Evolutionary conservation across 2,113 vertebrate species (phyloP), one percentile per base, ranked within the genome.

Genomic region (Hippocampus comes): DNA sequence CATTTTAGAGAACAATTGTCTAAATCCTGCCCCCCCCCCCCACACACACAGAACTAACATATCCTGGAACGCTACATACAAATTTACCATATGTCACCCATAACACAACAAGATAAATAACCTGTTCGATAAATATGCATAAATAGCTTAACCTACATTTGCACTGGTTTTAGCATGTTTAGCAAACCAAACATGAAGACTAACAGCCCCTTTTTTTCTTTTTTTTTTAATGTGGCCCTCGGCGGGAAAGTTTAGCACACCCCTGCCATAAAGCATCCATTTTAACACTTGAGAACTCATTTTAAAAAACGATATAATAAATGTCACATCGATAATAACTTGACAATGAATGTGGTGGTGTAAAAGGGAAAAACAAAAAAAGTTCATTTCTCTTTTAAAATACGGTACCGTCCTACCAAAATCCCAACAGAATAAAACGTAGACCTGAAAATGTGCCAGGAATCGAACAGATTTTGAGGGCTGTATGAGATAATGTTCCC

Each of bases 401-500:
- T 27, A 14, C 56, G 15, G 7, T 3, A 18, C 27, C 12, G 5
- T 51, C 17, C 15, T 51, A 17, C 15, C 23, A 17, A 17, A 20
- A 6, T 18, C 18, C 17, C 59, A 9, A 61, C 27, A 18, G 25
- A 30, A 60, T 67, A 79, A 71, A 11, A 56, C 51, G 51, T 67
- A 73, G 9, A 63, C 11, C 65, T 78, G 66, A 79, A 78, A 79
- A 57, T 57, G n/a, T 79, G 63, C 72, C 69, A 71, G 79, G 63
- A 77, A 79, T 81, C 68, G 15, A 81, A 82, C 71, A 67, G n/a
- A 60, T 79, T 83, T 78, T 78, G 46, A 63, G 77, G 73, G 68
- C 74, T 68, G 68, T 57, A 55, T 9, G 78, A 83, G 67, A 84
- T 85, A 68, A 79, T 38, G 55, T 20, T 60, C 63, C 68, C 78